These are phyloP conservation scores for Entomobrya multifasciata DNA, from an alignment of 2,888 invertebrate species.

Conservation along the genomic window DNA sequence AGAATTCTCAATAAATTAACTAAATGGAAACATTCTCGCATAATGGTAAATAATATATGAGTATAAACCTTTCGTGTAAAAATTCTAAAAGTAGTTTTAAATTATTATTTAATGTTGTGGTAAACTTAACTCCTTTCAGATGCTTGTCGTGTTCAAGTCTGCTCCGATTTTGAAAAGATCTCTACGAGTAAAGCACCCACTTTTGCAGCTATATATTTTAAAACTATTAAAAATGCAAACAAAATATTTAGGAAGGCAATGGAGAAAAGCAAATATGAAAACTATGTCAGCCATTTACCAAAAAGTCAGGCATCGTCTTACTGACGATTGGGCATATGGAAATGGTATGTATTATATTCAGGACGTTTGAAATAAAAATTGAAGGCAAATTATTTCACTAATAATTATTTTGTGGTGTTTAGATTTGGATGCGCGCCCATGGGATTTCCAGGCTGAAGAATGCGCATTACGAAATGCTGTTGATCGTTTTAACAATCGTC, in stretches of 20 bases:
- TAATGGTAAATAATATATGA: conserved; percentile 85
- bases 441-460: conserved; percentile 99
- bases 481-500: conserved; percentile 96
- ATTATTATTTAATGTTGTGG: too few species aligned
- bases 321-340: conserved; percentile 99
- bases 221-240: conserved; percentile 99
- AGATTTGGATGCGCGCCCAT: conserved; percentile 97
- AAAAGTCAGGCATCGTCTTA: conserved; percentile 96
- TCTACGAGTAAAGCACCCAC: conserved; percentile 95
- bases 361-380: too few species aligned
- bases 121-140: conserved; percentile 84
- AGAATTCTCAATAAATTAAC: conserved; percentile 98
- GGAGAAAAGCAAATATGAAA: conserved; percentile 99
- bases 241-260: conserved; percentile 98
- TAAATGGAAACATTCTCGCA: conserved; percentile 99
- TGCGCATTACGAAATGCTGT: conserved; percentile 95
- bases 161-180: conserved; percentile 98
- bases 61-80: not conserved
- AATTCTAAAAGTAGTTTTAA: not conserved
- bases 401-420: conserved; percentile 5
- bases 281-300: conserved; percentile 99
- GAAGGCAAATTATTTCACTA: not conserved
- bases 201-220: conserved; percentile 98
- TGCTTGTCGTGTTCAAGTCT: conserved; percentile 99
- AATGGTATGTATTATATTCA: too few species aligned